A percentile compares a stretch with the other conserved stretches of the same genome.
phyloP scores from a whole-genome alignment of 2,888 invertebrate genomes.

The Ornithoptera alexandrae region DNA sequence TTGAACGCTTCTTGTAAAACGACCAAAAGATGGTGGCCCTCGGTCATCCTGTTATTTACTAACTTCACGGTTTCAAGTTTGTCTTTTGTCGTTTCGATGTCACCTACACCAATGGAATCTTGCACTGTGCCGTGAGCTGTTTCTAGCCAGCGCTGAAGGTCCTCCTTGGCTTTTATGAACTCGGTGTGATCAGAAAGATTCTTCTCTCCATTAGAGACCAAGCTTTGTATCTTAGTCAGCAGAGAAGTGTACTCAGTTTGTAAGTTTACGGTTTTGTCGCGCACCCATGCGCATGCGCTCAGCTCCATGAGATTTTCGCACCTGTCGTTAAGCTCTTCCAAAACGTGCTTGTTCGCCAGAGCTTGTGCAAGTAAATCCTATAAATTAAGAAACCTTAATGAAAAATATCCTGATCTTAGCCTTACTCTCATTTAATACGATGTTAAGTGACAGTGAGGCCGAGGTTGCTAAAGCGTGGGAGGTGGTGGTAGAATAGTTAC shows the following conservation, averaged over 20 bases:
- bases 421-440: too few relatives aligned
- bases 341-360: conserved; percentile 84
- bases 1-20: conserved; percentile 91
- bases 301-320: conserved; percentile 93
- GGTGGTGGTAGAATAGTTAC: too few relatives aligned
- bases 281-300: conserved; percentile 90
- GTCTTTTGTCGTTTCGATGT: conserved; percentile 86
- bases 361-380: conserved; percentile 87
- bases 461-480: too few relatives aligned
- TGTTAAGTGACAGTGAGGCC: too few relatives aligned
- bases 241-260: conserved; percentile 91
- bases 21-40: conserved; percentile 91
- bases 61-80: conserved; percentile 90
- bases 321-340: conserved; percentile 92
- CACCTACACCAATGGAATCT: conserved; percentile 90
- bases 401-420: background rate
- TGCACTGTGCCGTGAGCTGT: conserved; percentile 90
- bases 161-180: conserved; percentile 91
- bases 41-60: conserved; percentile 85
- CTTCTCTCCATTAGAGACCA: conserved; percentile 93
- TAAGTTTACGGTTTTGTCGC: conserved; percentile 91
- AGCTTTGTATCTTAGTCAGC: conserved; percentile 87
- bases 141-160: conserved; percentile 90
- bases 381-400: background rate
- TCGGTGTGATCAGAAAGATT: conserved; percentile 94